phyloP scores from a whole-genome alignment of 2,888 invertebrate genomes.

The Lumbricus terrestris region DNA sequence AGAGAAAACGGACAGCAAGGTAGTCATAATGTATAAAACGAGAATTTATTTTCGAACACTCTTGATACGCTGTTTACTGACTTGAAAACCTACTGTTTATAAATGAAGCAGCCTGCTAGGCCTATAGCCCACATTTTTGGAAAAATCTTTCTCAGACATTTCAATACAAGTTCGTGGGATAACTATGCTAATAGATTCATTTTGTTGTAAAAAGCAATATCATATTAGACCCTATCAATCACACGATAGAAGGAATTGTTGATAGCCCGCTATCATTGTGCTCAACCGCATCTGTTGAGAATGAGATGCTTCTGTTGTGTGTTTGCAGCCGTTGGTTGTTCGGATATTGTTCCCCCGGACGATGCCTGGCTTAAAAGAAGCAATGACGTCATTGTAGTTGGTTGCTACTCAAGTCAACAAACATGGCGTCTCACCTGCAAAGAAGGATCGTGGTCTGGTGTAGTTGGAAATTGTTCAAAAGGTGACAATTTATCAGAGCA shows the following conservation, averaged over 20 bases:
- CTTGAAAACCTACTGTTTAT: neutral
- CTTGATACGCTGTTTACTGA: neutral
- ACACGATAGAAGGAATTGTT: no score
- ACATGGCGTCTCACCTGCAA: conserved; percentile 25
- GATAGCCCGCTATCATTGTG: no score
- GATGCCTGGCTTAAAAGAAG: conserved; percentile 24
- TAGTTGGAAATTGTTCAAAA: conserved; percentile 27
- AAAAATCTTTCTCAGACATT: neutral
- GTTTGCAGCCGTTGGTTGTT: conserved; percentile 23
- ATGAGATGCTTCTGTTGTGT: neutral
- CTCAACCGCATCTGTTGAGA: no score
- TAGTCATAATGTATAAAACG: neutral
- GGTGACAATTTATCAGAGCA: neutral
- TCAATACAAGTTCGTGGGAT: no score
- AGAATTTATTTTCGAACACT: neutral
- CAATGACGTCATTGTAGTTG: conserved; percentile 14
- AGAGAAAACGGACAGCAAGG: neutral
- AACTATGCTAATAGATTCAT: no score
- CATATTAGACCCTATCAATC: no score
- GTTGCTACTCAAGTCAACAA: conserved; percentile 21
- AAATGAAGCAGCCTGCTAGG: neutral
- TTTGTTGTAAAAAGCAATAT: no score
- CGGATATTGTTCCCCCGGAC: conserved; percentile 21
- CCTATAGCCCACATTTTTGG: neutral
- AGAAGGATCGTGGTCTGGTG: conserved; percentile 20